Conservation (phyloP, 1,140 invertebrate genomes). For the Gonioctena quinquepunctata region DNA sequence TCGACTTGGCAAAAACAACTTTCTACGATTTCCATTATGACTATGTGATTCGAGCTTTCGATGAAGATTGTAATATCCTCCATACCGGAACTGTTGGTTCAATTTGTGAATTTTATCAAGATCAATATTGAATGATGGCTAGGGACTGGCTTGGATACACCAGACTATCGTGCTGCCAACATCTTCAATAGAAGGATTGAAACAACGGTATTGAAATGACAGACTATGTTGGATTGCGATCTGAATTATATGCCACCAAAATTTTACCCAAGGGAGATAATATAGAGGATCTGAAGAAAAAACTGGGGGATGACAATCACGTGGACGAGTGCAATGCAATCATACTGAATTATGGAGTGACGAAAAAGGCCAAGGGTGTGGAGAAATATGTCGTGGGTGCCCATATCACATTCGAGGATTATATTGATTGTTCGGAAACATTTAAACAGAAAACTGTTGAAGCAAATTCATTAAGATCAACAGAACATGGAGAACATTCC, state of each 20-base stretch:
- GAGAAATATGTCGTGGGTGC: too few relatives aligned
- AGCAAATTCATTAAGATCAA: too few relatives aligned
- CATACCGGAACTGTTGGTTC: slow-evolving; percentile 33
- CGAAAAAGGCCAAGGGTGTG: background rate
- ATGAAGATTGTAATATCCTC: slow-evolving; percentile 30
- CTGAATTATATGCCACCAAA: slow-evolving; percentile 54
- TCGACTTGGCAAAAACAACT: slow-evolving; percentile 33
- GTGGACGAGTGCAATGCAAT: background rate
- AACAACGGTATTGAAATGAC: slow-evolving; percentile 48
- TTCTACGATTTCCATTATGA: slow-evolving; percentile 43
- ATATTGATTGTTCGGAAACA: too few relatives aligned
- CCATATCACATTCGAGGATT: too few relatives aligned
- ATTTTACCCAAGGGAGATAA: too few relatives aligned
- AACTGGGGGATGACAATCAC: background rate
- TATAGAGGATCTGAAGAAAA: too few relatives aligned
- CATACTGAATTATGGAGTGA: background rate
- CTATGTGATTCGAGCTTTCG: slow-evolving; percentile 31
- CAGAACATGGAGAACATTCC: too few relatives aligned
- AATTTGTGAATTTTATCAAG: slow-evolving; percentile 37
- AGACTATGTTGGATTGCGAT: slow-evolving; percentile 53
- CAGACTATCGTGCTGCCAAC: slow-evolving; percentile 34
- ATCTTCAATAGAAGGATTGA: slow-evolving; percentile 48
- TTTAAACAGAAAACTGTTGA: too few relatives aligned
- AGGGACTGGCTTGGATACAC: slow-evolving; percentile 28
- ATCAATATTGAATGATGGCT: slow-evolving; percentile 34